These are phyloP conservation scores for Pseudopipra pipra DNA, from an alignment of 2,113 vertebrate species.

Conservation along the genomic window DNA sequence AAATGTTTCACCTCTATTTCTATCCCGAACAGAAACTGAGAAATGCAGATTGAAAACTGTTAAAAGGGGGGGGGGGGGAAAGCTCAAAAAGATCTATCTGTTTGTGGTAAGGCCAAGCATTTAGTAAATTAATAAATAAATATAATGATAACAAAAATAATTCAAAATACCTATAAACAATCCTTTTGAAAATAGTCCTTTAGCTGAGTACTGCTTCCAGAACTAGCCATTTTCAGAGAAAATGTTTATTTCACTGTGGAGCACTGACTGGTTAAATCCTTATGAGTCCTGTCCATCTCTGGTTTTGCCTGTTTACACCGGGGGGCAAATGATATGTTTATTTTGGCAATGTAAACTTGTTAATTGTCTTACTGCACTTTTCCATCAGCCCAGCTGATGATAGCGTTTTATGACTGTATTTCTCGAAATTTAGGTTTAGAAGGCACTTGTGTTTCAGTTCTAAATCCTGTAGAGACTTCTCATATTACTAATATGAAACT, in stretches of 20 bases:
- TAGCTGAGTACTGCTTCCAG: neutral
- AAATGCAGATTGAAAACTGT: neutral
- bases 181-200: neutral
- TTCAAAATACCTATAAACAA: neutral
- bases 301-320: constrained; percentile 35
- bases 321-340: constrained; percentile 26
- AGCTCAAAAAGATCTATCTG: neutral
- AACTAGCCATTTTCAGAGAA: neutral
- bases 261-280: neutral
- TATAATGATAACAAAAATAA: neutral
- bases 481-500: constrained; percentile 40
- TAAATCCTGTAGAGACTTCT: constrained; percentile 36
- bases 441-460: constrained; percentile 1
- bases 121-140: neutral
- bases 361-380: constrained; percentile 42
- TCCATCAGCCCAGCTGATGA: constrained; percentile 39
- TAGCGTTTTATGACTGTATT: constrained; percentile 15
- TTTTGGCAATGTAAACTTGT: constrained; percentile 34
- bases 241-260: neutral
- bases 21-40: neutral
- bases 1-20: neutral
- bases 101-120: neutral
- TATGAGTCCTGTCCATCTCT: neutral
- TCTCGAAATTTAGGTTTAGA: constrained; percentile 28
- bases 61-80: neutral